Evolutionary conservation across 2,797 vertebrate species (phyloP), one percentile per base, ranked within the genome.

Genomic region (Bradypus variegatus): DNA sequence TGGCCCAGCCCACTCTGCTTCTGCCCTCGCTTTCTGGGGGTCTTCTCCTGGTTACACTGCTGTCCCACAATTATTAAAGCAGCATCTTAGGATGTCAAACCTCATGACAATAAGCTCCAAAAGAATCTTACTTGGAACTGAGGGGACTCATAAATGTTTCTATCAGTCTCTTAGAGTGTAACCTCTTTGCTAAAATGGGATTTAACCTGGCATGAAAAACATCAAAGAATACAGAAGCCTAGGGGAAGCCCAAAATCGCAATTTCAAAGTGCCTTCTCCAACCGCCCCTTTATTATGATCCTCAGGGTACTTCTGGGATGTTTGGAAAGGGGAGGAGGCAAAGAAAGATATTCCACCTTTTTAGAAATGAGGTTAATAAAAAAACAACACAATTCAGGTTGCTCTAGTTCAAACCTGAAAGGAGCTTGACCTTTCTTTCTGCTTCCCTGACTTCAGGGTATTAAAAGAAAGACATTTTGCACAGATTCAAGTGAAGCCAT

Each of bases 271-370:
- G 31, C n/a, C n/a, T 45, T 10, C 60, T 36, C 53, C 16, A 72
- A 18, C 12, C 2, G 23, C 6, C 1, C 25, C 29, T 27, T 14
- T 7, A 19, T 65, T 3, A 0, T 8, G 53, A 6, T 10, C 18
- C 6, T 14, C 8, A 1, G n/a, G 23, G 45, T 14, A 25, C 36
- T 33, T 36, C 36, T 62, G 23, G 4, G 27, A 5, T 55, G 36
- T 31, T 2, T 33, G 38, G 27, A 53, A 18, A 21, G 21, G 36
- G 29, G 23, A 25, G 13, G 45, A 64, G 16, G 50, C 53, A 25
- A 55, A 38, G 45, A 77, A 7, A 70, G 29, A 45, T 41, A 70
- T 14, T 60, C 14, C 27, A 62, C 53, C 21, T 19, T 6, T 13
- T 60, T 72, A 91, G 91, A 91, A 89, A 87, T 2, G 2, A 65